Conservation (phyloP, 2,113 vertebrate genomes). For the Willisornis vidua region DNA sequence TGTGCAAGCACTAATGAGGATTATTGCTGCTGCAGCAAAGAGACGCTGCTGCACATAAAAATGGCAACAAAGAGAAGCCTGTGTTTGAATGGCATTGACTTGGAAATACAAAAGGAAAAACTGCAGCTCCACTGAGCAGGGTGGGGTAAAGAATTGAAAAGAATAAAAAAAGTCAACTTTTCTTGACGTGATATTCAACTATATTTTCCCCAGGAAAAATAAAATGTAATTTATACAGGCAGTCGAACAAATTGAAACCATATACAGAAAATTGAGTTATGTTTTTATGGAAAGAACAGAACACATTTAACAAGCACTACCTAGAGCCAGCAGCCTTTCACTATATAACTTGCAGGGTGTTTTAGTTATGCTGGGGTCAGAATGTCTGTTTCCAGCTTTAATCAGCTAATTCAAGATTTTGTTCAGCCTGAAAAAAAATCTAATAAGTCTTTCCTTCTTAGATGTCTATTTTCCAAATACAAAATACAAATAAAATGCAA, state of each 20-base stretch:
- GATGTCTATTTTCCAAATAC: neutral
- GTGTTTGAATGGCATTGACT: conserved; percentile 42
- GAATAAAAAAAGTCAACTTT: neutral
- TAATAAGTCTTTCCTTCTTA: neutral
- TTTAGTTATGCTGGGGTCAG: conserved; percentile 58
- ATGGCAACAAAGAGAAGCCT: conserved; percentile 33
- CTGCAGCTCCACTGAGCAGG: conserved; percentile 12
- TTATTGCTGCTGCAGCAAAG: neutral
- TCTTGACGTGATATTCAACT: conserved; percentile 47
- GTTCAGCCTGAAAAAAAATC: neutral
- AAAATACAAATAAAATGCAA: neutral
- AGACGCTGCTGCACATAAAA: neutral
- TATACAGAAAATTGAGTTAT: conserved; percentile 51
- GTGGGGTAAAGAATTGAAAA: conserved; percentile 49
- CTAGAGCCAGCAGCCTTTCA: conserved; percentile 35
- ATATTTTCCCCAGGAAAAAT: conserved; percentile 59
- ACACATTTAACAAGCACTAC: conserved; percentile 43
- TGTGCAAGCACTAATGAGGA: neutral
- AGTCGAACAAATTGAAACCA: conserved; percentile 68
- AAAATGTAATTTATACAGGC: conserved; percentile 59
- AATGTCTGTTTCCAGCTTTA: conserved; percentile 42
- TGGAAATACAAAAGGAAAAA: conserved; percentile 68
- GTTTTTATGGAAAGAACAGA: conserved; percentile 66
- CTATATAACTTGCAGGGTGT: conserved; percentile 28
- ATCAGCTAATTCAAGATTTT: conserved; percentile 17